phyloP scores from a whole-genome alignment of 2,888 invertebrate species.

The Magallana nippona region DNA sequence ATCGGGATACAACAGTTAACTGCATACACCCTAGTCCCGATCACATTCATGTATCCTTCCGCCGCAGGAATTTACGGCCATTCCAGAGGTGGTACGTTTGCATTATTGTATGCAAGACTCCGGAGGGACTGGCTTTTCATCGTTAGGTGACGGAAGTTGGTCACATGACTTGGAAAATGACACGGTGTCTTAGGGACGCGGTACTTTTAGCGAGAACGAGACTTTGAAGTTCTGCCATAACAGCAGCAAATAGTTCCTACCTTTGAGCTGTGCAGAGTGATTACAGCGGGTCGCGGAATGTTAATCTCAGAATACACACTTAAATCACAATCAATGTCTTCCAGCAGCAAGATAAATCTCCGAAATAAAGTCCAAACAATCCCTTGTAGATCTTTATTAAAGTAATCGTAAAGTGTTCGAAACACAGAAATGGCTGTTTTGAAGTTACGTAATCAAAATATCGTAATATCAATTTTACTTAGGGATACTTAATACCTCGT shows the following conservation, averaged over 20 bases:
- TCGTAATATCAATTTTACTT: no score
- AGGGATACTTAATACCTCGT: no score
- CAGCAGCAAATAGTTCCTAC: conserved; percentile 13
- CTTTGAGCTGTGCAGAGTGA: conserved; percentile 11
- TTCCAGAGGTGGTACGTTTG: not conserved
- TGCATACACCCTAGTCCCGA: no score
- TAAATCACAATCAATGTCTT: conserved; percentile 3
- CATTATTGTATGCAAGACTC: conserved; percentile 1
- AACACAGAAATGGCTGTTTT: no score
- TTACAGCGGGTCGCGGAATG: conserved; percentile 1
- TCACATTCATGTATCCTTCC: not conserved
- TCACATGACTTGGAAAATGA: conserved; percentile 25
- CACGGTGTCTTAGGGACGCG: conserved; percentile 21
- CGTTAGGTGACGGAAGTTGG: conserved; percentile 21
- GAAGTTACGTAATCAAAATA: no score
- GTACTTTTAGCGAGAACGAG: conserved; percentile 22
- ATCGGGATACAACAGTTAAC: no score
- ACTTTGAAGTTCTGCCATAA: conserved; percentile 1
- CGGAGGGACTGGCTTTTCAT: conserved; percentile 8
- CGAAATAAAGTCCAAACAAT: conserved; percentile 17
- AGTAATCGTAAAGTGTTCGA: not conserved
- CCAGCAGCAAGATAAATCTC: conserved; percentile 25
- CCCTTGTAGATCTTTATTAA: not conserved
- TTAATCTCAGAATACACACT: conserved; percentile 28
- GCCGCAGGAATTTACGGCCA: not conserved